A percentile compares a stretch with the other conserved stretches of the same genome.
These are phyloP conservation scores for Elmis aenea DNA, from an alignment of 2,888 invertebrate species.

Conservation along the genomic window DNA sequence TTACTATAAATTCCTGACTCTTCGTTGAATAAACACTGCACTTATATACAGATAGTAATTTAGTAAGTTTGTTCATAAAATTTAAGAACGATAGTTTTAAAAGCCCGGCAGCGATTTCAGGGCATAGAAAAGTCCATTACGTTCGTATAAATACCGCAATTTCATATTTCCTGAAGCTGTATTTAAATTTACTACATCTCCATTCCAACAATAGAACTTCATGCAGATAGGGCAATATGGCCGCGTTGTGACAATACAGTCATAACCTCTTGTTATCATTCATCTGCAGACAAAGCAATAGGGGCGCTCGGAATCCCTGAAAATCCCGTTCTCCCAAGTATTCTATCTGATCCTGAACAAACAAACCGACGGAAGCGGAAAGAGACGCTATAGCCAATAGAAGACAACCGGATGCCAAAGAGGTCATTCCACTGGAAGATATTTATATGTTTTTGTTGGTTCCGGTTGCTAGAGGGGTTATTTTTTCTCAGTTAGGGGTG, in stretches of 20 bases:
- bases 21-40: too few relatives aligned
- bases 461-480: constrained; percentile 33
- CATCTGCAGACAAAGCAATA: constrained; percentile 36
- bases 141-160: constrained; percentile 33
- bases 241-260: constrained; percentile 39
- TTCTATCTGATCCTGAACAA: constrained; percentile 33
- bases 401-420: constrained; percentile 41
- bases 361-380: constrained; percentile 41
- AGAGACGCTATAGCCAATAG: constrained; percentile 37
- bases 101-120: too few relatives aligned
- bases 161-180: constrained; percentile 38
- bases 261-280: constrained; percentile 41
- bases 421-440: constrained; percentile 44
- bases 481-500: constrained; percentile 35
- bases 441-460: constrained; percentile 42
- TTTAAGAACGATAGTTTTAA: too few relatives aligned
- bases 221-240: constrained; percentile 37
- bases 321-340: constrained; percentile 23
- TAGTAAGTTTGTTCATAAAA: too few relatives aligned
- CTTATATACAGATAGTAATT: too few relatives aligned
- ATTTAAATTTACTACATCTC: constrained; percentile 37
- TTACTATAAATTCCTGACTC: too few relatives aligned
- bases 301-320: constrained; percentile 26
- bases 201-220: constrained; percentile 39
- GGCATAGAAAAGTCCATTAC: constrained; percentile 31